Percentiles rank a stretch among this genome's conserved stretches.
Conservation (phyloP, 2,888 invertebrate genomes). For the Polyommatus iphigenia region DNA sequence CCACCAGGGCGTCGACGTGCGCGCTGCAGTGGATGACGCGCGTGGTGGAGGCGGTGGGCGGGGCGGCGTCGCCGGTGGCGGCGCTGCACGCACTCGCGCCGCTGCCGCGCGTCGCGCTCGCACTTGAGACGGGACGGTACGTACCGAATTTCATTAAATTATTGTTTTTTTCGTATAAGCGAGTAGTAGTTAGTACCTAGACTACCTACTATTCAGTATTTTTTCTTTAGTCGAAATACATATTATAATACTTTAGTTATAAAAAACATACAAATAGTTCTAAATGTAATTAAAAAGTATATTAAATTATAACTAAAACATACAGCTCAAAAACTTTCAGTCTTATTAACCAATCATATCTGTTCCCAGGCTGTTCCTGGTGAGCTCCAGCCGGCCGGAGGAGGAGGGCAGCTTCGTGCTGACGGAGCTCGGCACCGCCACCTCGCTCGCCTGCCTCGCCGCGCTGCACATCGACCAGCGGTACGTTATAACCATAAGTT, state of each 20-base stretch:
- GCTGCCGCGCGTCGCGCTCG: conserved; percentile 89
- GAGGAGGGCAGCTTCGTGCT: conserved; percentile 87
- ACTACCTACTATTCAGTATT: too few relatives aligned
- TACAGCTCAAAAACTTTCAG: too few relatives aligned
- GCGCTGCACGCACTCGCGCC: conserved; percentile 82
- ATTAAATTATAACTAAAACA: too few relatives aligned
- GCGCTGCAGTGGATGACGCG: conserved; percentile 56
- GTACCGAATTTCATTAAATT: neutral
- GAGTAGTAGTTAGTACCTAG: too few relatives aligned
- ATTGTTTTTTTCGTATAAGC: too few relatives aligned
- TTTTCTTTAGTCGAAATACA: too few relatives aligned
- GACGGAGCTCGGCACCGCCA: conserved; percentile 87
- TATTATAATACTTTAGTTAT: too few relatives aligned
- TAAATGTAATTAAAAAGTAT: too few relatives aligned
- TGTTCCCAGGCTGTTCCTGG: conserved; percentile 82
- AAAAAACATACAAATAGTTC: too few relatives aligned
- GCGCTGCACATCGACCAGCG: conserved; percentile 66
- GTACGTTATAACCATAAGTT: too few relatives aligned
- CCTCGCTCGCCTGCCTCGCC: conserved; percentile 84
- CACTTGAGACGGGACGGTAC: conserved; percentile 86
- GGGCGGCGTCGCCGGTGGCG: conserved; percentile 83
- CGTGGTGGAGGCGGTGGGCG: conserved; percentile 81
- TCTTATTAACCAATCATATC: too few relatives aligned
- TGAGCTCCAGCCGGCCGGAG: conserved; percentile 80
- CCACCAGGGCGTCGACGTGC: conserved; percentile 53